Evolutionary conservation across 1,140 invertebrate genomes (phyloP), one percentile per base, ranked within the genome.

Genomic region (Trichoplusia ni): DNA sequence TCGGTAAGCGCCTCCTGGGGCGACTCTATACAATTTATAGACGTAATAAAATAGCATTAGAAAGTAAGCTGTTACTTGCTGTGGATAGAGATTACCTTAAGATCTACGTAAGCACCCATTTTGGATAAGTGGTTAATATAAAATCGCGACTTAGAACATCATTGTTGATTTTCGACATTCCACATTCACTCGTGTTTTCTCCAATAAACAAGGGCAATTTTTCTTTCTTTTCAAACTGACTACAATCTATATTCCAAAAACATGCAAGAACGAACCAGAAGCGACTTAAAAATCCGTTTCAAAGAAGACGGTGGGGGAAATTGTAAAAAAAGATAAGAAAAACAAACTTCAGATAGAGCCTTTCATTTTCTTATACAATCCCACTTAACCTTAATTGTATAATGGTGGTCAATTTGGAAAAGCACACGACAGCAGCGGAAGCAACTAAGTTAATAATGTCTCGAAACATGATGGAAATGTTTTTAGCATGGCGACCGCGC

Each of bases 11-110:
- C 83, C 84, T 85, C 82, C 80, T 75, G 79, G 82, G 82, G 80
- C 81, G 81, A 82, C 35, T 84, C 83, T 67, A 69, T 75, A 70
- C 70, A 79, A 86, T 89, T 89, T 89, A 89, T 87, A 75, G 79
- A 69, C 75, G 78, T 71, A 80, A 88, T 88, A 89, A 89, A 89
- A 79, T 73, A 63, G 79, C 76, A 83, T 84, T 82, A 79, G 75
- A 81, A 77, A 77, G 71, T 77, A 74, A 56, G 56, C 63, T 53
- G 64, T 51, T 31, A 23, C 29, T 44, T 16, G n/a, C n/a, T n/a
- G 11, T 31, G 56, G 40, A 60, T 25, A 47, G 56, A 60, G 56
- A 60, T 46, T 60, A 47, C 56, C 42, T 60, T 27, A 47, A 27
- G 56, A 60, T 46, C 56, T 25, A 11, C 38, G 8, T 31, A 58